phyloP scores from a whole-genome alignment of 2,797 vertebrate species.

The Malurus splendens region DNA sequence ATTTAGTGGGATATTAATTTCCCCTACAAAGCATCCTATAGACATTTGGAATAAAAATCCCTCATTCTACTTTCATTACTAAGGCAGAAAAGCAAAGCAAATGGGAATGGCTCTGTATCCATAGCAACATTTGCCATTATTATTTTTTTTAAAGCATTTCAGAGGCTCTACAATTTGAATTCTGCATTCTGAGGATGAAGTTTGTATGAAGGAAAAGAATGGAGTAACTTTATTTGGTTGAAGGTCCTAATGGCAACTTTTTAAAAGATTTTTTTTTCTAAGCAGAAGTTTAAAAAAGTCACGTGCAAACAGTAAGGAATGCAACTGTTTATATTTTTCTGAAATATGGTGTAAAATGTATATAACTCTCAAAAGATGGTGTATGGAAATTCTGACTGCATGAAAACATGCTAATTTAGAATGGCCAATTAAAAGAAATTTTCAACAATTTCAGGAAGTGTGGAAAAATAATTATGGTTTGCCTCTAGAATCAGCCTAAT shows the following conservation, averaged over 20 bases:
- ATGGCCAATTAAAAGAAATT: neutral
- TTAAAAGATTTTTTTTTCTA: neutral
- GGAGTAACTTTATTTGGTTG: neutral
- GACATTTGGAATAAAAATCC: neutral
- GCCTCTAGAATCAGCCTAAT: neutral
- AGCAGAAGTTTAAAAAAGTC: neutral
- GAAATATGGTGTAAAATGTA: neutral
- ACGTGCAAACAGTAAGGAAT: neutral
- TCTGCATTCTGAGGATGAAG: slow-evolving; percentile 15
- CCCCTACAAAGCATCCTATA: neutral
- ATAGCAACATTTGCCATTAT: slow-evolving; percentile 35
- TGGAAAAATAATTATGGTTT: neutral
- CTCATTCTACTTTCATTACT: slow-evolving; percentile 13
- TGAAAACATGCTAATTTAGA: neutral
- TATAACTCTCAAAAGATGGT: neutral
- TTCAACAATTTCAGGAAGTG: neutral
- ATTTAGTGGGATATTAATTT: neutral
- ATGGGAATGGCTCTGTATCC: slow-evolving; percentile 36
- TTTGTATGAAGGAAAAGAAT: neutral
- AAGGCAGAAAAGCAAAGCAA: slow-evolving; percentile 35
- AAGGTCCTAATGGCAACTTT: neutral
- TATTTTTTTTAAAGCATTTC: slow-evolving; percentile 27
- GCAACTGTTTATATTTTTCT: neutral
- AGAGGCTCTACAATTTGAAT: neutral
- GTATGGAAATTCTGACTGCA: neutral